A percentile compares a stretch with the other conserved stretches of the same genome.
phyloP scores from a whole-genome alignment of 2,797 vertebrate genomes.

The Varecia variegata region DNA sequence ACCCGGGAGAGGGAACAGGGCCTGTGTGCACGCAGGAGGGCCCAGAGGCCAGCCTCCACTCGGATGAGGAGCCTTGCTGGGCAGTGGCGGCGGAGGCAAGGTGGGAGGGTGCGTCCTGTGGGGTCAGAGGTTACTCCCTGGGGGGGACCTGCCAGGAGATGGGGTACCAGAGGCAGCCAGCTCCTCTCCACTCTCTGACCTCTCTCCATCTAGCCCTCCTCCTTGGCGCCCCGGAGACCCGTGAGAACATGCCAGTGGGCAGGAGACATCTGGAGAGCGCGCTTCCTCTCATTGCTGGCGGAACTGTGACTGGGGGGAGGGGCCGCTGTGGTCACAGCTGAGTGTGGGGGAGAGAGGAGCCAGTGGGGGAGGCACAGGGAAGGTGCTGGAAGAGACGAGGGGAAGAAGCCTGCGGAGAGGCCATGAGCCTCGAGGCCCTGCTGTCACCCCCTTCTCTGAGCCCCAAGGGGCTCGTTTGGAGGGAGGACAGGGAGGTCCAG shows the following conservation, averaged over 20 bases:
- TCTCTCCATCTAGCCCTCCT: not conserved
- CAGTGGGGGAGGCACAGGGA: not conserved
- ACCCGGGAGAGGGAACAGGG: not conserved
- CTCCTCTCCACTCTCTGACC: not conserved
- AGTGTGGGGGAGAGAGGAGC: not conserved
- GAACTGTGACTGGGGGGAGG: not conserved
- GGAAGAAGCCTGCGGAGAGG: not conserved
- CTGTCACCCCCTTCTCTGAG: not conserved
- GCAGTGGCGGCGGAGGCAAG: not conserved
- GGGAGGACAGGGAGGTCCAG: not conserved
- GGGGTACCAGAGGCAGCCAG: not conserved
- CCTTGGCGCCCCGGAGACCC: not conserved
- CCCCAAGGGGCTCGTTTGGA: not conserved
- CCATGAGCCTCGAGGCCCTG: not conserved
- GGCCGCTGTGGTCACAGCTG: not conserved
- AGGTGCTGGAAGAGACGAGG: not conserved
- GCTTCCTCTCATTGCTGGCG: not conserved
- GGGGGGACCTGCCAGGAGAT: not conserved
- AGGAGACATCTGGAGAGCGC: not conserved
- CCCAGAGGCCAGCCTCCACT: not conserved
- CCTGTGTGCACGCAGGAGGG: not conserved
- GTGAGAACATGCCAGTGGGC: accelerated
- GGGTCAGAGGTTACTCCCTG: not conserved
- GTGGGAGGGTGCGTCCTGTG: accelerated
- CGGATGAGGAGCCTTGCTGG: not conserved